phyloP scores from a whole-genome alignment of 2,797 vertebrate genomes.

The Vipera latastei region DNA sequence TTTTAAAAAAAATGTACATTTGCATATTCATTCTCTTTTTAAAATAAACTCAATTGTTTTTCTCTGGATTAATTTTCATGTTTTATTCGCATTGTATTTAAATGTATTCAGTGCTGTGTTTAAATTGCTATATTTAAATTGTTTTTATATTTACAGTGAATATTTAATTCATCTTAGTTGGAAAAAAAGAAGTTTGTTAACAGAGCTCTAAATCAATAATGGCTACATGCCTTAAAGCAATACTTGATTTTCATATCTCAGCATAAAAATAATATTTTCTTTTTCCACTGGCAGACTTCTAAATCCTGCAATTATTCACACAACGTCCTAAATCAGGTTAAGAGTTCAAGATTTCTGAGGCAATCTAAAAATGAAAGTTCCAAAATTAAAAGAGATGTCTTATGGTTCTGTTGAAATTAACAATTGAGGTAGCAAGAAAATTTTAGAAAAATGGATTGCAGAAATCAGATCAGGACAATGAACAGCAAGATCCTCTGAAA shows the following conservation, averaged over 20 bases:
- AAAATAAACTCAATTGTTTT: neutral
- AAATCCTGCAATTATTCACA: neutral
- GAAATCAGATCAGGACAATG: neutral
- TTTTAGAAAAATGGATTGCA: neutral
- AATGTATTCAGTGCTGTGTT: neutral
- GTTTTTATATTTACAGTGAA: neutral
- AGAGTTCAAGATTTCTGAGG: neutral
- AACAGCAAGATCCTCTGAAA: slow-evolving; percentile 6
- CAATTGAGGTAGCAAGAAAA: neutral
- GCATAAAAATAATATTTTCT: neutral
- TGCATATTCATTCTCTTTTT: neutral
- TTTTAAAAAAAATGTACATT: neutral
- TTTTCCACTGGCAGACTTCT: neutral
- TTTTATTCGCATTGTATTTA: neutral
- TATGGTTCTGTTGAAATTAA: neutral
- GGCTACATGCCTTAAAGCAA: neutral
- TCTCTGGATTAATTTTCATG: neutral
- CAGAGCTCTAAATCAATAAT: neutral
- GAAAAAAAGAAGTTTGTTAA: neutral
- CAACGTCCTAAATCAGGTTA: neutral
- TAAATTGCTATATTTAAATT: neutral
- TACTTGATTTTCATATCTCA: neutral
- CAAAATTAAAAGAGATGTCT: neutral
- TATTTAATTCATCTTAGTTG: neutral
- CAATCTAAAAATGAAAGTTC: neutral